Conservation (phyloP, 2,113 vertebrate genomes). For the Tachysurus vachellii region DNA sequence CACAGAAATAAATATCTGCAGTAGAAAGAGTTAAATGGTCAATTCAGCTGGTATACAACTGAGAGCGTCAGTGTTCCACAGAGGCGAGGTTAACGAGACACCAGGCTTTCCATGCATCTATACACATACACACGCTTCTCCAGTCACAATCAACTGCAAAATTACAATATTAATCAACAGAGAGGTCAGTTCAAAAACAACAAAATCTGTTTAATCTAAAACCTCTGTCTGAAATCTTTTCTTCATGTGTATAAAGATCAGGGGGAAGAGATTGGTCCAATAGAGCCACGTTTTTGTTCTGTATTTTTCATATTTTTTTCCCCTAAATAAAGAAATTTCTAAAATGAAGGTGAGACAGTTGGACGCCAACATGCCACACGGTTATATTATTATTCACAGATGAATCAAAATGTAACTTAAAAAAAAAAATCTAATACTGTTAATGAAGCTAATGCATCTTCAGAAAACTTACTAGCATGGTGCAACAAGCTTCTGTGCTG, state of each 20-base stretch:
- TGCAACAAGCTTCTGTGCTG: constrained; percentile 83
- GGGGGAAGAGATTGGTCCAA: constrained; percentile 82
- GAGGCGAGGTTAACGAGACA: constrained; percentile 69
- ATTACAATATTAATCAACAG: constrained; percentile 90
- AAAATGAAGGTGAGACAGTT: constrained; percentile 77
- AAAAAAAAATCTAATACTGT: constrained; percentile 93
- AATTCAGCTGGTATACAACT: constrained; percentile 50
- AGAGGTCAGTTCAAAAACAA: constrained; percentile 89
- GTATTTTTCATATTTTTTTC: constrained; percentile 57
- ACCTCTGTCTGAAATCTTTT: constrained; percentile 71
- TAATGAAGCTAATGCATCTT: constrained; percentile 87
- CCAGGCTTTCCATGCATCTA: constrained; percentile 71
- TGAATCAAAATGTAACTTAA: constrained; percentile 90
- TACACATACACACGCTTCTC: constrained; percentile 40
- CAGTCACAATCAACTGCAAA: constrained; percentile 79
- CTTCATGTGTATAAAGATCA: constrained; percentile 79
- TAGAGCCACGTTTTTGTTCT: constrained; percentile 70
- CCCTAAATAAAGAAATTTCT: constrained; percentile 43
- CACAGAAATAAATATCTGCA: constrained; percentile 84
- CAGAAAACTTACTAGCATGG: constrained; percentile 68
- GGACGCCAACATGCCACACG: constrained; percentile 85
- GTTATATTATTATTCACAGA: constrained; percentile 83
- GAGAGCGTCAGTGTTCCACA: constrained; percentile 69
- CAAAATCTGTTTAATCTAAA: constrained; percentile 82
- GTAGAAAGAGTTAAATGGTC: constrained; percentile 75